Evolutionary conservation across 2,797 vertebrate species (phyloP), one percentile per base, ranked within the genome.

Genomic region (Mus minutoides): DNA sequence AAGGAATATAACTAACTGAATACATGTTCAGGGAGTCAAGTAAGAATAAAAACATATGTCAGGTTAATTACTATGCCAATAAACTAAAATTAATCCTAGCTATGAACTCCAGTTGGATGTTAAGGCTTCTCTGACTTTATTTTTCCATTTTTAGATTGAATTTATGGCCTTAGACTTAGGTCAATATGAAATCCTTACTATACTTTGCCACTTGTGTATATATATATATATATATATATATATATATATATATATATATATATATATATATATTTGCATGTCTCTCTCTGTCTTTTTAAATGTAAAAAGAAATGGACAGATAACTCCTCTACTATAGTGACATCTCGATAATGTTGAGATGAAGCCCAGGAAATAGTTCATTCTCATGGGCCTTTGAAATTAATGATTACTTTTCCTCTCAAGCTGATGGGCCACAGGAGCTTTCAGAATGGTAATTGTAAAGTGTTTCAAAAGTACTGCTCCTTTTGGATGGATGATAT

Each of bases 401-500:
- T 52, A 60, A 9, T 24, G 14, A 17, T 88, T 21, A 40, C 69
- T 89, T 84, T 89, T 29, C 1, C n/a, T 73, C 58, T 31, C 13
- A 58, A 40, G 22, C 69, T 4, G 4, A 46, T 11, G 22, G 16
- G 22, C 10, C 31, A 5, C 62, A 37, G 19, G 1, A 43, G 5
- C 73, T 62, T 67, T 54, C 6, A n/a, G 46, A 43, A 4, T 43
- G 21, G 9, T 14, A 21, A 43, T 37, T 10, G 13, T 76, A 64
- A 49, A 24, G 79, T 58, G 22, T 86, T 75, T 77, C 56, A 76
- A 26, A 2, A 94, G 4, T 52, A 40, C 1, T 60, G 2, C 6
- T 46, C 0, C 12, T 3, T 64, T 77, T 85, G 1, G 43, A 31
- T 14, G 14, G 22, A 11, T 79, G 2, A 0, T 0, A 2, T n/a